Evolutionary conservation across 2,113 vertebrate species (phyloP).

Genomic region (Aegotheles bennettii): DNA sequence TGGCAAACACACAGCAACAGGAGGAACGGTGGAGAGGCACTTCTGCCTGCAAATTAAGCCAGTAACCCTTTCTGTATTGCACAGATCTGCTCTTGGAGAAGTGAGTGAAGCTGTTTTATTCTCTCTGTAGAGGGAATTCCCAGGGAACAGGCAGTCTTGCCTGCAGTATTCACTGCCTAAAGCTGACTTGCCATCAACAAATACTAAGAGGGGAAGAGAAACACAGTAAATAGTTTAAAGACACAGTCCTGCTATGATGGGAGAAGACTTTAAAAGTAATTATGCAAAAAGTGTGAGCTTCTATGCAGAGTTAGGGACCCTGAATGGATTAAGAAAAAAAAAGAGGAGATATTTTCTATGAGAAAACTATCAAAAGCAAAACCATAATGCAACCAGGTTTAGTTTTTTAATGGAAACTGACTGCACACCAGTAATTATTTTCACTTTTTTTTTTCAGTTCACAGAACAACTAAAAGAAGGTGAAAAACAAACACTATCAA

Average conservation of each 20-base stretch:
- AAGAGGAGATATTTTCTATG: background rate
- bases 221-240: background rate
- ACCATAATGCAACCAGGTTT: background rate
- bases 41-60: background rate
- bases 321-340: background rate
- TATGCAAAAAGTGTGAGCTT: background rate
- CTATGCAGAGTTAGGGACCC: background rate
- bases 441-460: background rate
- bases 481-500: background rate
- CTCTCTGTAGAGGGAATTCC: background rate
- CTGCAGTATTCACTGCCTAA: background rate
- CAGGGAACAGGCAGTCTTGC: background rate
- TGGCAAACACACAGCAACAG: background rate
- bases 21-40: background rate
- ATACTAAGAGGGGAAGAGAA: background rate
- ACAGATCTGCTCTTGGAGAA: accelerated
- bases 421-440: background rate
- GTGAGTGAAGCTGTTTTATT: background rate
- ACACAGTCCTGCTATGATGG: background rate
- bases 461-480: background rate
- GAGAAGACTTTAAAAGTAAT: background rate
- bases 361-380: background rate
- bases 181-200: background rate
- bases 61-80: background rate
- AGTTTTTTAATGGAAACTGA: background rate